Evolutionary conservation across 2,113 vertebrate genomes (phyloP), one percentile per base, ranked within the genome.

Genomic region (Sinosuthora webbiana): DNA sequence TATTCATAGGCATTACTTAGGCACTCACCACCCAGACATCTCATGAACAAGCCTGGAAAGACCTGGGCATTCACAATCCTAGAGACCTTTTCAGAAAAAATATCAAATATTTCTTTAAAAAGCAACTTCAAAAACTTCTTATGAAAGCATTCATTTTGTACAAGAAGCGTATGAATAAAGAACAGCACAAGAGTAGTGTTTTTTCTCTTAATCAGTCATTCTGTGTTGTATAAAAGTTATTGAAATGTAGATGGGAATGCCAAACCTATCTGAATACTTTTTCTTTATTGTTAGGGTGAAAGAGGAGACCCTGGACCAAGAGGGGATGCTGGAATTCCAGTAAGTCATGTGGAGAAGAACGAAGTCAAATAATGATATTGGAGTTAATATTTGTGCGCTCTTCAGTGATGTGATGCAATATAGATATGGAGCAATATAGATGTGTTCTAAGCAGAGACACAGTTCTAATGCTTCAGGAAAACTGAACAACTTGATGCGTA

Each of bases 281-380:
- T 70, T 85, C 45, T 73, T 13, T 91, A 10, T 94, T 95, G 13
- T 78, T 87, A 99, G 98, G 98, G 98, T 37, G 93, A 95, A 47
- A 97, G 96, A 83, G 93, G 97, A 35, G 87, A 97, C 5, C 96
- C 96, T 56, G 99, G 99, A 86, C 94, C 97, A 31, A 98, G 87
- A 83, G 99, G 99, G 71, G 96, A 98, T 8, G 42, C 27, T 60
- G 81, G 86, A 94, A 4, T 57, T 70, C 83, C 79, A 30, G 99
- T 99, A 97, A 98, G 99, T 98, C 9, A 37, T 31, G 7, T n/a
- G 24, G 33, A 60, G 9, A 86, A 84, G 12, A 55, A 4, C 16
- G 73, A 93, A 55, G 45, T 67, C 35, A 81, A 41, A 69, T 62
- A 53, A 52, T 63, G 73, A 59, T 59, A 42, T 21, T 81, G 9